A percentile compares a stretch with the other conserved stretches of the same genome.
Conservation (phyloP, 2,113 vertebrate species). For the Solenodon paradoxus region DNA sequence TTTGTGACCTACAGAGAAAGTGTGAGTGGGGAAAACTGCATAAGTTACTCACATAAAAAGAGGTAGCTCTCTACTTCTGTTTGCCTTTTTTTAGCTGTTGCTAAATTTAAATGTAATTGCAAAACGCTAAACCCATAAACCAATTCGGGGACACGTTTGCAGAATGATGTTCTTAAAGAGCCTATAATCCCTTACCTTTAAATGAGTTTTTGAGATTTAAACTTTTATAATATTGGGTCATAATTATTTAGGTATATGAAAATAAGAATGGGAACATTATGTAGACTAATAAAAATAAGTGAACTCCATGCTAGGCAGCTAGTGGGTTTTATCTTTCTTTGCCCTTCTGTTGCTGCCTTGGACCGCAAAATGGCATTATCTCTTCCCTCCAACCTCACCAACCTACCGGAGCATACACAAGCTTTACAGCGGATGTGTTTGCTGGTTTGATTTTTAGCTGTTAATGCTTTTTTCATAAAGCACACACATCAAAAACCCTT, state of each 20-base stretch:
- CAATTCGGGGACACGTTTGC: not conserved
- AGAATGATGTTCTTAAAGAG: not conserved
- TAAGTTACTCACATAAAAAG: not conserved
- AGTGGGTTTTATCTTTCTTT: not conserved
- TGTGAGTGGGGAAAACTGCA: not conserved
- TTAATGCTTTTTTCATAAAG: conserved; percentile 39
- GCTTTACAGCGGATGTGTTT: not conserved
- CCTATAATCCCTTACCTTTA: not conserved
- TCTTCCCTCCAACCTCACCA: not conserved
- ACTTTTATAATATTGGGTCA: not conserved
- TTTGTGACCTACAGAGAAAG: not conserved
- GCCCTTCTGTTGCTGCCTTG: not conserved
- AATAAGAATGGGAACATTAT: not conserved
- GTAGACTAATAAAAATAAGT: not conserved
- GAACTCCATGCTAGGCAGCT: not conserved
- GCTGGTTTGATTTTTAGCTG: not conserved
- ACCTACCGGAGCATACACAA: not conserved
- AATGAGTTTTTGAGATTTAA: not conserved
- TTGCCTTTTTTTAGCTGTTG: conserved; percentile 17
- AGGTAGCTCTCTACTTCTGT: not conserved
- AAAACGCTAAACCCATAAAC: not conserved
- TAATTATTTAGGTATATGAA: not conserved
- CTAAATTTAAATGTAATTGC: conserved; percentile 29
- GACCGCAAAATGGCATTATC: not conserved
- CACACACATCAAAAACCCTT: not conserved